A percentile compares a stretch with the other conserved stretches of the same genome.
phyloP scores from a whole-genome alignment of 35 echinoderm and acorn worm species.

The Stichopus chloronotus region DNA sequence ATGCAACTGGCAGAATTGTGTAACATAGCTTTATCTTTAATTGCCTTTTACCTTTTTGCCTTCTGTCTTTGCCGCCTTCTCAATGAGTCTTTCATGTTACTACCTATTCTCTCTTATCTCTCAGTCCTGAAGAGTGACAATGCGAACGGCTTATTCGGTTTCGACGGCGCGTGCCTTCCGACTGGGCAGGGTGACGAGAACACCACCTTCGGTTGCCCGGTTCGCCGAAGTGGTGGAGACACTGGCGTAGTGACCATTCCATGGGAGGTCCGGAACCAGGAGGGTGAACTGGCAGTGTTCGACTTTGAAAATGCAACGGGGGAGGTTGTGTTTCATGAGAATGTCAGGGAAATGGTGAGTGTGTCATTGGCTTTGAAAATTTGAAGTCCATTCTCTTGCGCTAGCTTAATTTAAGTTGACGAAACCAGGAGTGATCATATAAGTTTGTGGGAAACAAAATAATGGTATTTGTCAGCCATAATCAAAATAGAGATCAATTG shows the following conservation, averaged over 20 bases:
- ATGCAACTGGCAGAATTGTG: too few species aligned
- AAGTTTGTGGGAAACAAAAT: too few species aligned
- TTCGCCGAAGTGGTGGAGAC: conserved; percentile 87
- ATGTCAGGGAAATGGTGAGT: conserved; percentile 82
- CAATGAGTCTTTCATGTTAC: background rate
- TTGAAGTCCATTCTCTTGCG: too few species aligned
- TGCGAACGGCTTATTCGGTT: conserved; percentile 97
- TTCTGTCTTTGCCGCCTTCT: background rate
- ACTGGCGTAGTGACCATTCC: conserved; percentile 83
- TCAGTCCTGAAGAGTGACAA: conserved; percentile 99
- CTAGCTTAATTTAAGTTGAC: too few species aligned
- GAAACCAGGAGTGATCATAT: too few species aligned
- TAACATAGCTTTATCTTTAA: background rate
- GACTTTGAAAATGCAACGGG: conserved; percentile 90
- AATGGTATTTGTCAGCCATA: too few species aligned
- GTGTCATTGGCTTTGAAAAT: background rate
- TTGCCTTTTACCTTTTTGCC: background rate
- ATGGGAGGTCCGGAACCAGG: conserved; percentile 75
- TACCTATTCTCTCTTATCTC: conserved; percentile 16
- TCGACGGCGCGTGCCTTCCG: conserved; percentile 74
- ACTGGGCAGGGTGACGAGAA: conserved; percentile 45
- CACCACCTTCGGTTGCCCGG: conserved; percentile 70
- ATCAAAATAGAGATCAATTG: too few species aligned
- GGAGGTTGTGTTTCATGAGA: conserved; percentile 77
- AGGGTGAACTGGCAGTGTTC: conserved; percentile 43